Percentiles rank a stretch among this genome's conserved stretches.
phyloP scores from a whole-genome alignment of 2,888 invertebrate species.

The Thumatha senex region DNA sequence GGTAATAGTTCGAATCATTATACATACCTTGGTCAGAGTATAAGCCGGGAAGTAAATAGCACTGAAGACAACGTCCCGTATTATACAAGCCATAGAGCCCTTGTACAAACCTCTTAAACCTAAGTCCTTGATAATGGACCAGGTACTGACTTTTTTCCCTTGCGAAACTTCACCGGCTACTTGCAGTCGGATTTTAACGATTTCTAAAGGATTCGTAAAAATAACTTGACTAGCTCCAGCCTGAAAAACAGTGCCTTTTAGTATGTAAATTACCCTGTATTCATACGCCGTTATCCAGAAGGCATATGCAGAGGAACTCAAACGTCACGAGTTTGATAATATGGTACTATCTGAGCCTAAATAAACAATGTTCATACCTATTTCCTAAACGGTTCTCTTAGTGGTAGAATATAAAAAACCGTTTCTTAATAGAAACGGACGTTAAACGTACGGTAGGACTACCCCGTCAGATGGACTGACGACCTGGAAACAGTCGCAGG shows the following conservation, averaged over 20 bases:
- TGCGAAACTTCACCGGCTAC: conserved; percentile 98
- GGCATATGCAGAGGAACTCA: too few species aligned
- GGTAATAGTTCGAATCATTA: not conserved
- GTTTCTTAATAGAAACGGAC: too few species aligned
- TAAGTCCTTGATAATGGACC: conserved; percentile 95
- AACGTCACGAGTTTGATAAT: too few species aligned
- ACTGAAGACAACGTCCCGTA: conserved; percentile 98
- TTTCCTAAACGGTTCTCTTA: too few species aligned
- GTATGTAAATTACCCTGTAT: too few species aligned
- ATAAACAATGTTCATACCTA: too few species aligned
- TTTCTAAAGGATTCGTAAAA: conserved; percentile 99
- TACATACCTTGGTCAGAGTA: conserved; percentile 90
- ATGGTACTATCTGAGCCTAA: too few species aligned
- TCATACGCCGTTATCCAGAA: too few species aligned
- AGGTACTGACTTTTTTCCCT: conserved; percentile 92
- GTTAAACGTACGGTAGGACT: too few species aligned
- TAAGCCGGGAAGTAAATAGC: conserved; percentile 99
- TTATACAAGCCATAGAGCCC: conserved; percentile 96
- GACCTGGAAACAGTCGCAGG: too few species aligned
- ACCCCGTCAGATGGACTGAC: too few species aligned
- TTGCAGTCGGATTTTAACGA: conserved; percentile 99
- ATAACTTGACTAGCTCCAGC: conserved; percentile 97
- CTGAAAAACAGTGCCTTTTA: conserved; percentile 79
- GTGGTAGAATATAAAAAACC: too few species aligned
- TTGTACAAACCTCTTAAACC: conserved; percentile 98